These are phyloP conservation scores for Dendrolimus houi DNA, from an alignment of 2,888 invertebrate species.

Conservation along the genomic window DNA sequence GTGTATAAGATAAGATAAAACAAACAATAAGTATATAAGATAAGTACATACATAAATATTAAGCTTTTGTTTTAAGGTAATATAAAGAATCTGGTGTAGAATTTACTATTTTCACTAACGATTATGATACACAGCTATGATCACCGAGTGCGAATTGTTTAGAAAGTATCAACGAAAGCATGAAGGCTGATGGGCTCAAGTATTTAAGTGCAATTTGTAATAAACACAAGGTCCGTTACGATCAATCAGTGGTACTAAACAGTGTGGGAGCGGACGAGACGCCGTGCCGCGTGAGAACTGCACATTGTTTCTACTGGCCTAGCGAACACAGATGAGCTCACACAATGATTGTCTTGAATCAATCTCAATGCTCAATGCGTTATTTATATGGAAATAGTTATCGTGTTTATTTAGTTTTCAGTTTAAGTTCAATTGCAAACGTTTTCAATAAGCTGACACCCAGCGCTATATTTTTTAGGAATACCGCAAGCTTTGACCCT, in stretches of 20 bases:
- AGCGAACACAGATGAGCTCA: conserved; percentile 50
- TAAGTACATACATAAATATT: no score
- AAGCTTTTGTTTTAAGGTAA: no score
- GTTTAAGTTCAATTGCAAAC: no score
- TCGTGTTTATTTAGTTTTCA: background rate
- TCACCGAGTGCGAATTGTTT: background rate
- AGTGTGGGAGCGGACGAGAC: conserved; percentile 47
- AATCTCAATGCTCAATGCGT: conserved; percentile 11
- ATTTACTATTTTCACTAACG: no score
- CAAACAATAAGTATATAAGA: no score
- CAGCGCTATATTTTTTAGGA: no score
- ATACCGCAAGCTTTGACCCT: no score
- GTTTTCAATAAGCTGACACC: no score
- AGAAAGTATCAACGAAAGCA: background rate
- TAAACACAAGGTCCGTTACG: conserved; percentile 46
- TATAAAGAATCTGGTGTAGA: no score
- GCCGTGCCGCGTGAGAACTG: conserved; percentile 55
- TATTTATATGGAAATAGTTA: conserved; percentile 10
- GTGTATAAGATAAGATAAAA: no score
- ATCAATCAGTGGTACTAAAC: conserved; percentile 56
- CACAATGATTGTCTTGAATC: conserved; percentile 33
- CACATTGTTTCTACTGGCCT: conserved; percentile 41
- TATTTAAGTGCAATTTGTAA: conserved; percentile 28
- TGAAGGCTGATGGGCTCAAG: conserved; percentile 2
- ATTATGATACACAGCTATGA: background rate